These are phyloP conservation scores for Trachelus iudaicus DNA, from an alignment of 2,888 invertebrate genomes.

Conservation along the genomic window DNA sequence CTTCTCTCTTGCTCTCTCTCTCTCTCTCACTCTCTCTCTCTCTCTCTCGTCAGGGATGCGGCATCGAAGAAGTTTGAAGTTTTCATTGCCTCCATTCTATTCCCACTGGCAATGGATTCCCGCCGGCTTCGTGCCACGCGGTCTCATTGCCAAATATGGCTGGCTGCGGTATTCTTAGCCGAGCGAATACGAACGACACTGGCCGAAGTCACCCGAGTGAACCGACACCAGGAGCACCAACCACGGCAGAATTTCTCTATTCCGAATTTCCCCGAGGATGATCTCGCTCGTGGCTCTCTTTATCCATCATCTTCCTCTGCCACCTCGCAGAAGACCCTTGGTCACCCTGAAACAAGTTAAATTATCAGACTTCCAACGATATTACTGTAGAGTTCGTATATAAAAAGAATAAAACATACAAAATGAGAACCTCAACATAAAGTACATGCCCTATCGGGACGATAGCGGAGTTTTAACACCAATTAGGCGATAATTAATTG, in stretches of 20 bases:
- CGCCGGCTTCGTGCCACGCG: constrained; percentile 47
- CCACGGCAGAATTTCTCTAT: constrained; percentile 2
- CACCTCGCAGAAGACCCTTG: neutral
- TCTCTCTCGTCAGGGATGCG: neutral
- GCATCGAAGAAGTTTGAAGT: neutral
- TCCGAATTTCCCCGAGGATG: neutral
- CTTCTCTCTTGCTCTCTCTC: neutral
- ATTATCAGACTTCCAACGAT: neutral
- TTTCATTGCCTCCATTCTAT: neutral
- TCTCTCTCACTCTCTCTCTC: neutral
- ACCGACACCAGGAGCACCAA: constrained; percentile 8
- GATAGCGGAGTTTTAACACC: constrained; percentile 45
- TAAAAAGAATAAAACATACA: neutral
- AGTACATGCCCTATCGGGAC: constrained; percentile 19
- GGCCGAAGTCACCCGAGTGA: constrained; percentile 49
- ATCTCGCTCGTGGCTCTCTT: constrained; percentile 4
- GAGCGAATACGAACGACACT: constrained; percentile 52
- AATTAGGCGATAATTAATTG: constrained; percentile 59
- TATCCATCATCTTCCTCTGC: neutral
- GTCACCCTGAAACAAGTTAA: neutral
- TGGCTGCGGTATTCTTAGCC: constrained; percentile 63
- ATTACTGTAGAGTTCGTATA: neutral
- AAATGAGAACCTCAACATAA: neutral
- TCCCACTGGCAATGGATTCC: constrained; percentile 21
- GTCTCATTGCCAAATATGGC: constrained; percentile 65